Evolutionary conservation across 2,888 invertebrate species (phyloP), one percentile per base, ranked within the genome.

Genomic region (Orchesella flavescens): DNA sequence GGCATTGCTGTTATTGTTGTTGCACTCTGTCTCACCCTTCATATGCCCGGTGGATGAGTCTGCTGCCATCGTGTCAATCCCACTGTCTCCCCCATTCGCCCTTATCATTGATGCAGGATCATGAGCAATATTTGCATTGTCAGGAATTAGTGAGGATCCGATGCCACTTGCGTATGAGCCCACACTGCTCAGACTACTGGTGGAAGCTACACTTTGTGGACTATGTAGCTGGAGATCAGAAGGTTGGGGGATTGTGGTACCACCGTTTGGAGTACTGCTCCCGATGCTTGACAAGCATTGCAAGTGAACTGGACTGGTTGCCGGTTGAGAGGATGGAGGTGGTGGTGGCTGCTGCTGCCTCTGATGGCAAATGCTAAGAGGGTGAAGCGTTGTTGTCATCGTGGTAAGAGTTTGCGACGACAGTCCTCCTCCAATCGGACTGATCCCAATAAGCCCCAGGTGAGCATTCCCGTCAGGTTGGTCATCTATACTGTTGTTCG

Each of bases 401-500:
- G 78, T 82, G 81, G 71, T 86, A 73, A 81, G 66, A 83, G 55
- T 83, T 78, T 59, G 83, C 15, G 83, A 74, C 23, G 83, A 78
- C 12, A 83, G 78, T 63, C 83, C 83, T 81, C 74, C 74, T 69
- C 74, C 74, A 61, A 24, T 63, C 59, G 83, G 78, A 78, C 78
- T 83, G 73, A 83, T 78, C 74, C 83, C 83, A 78, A 83, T 83
- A 83, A 83, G 83, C 83, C 83, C 83, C 83, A 83, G 83, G 83
- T 83, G 83, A 83, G 83, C 83, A 69, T 78, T 78, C 78, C 78
- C 83, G 69, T 83, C 83, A 83, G 84, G 83, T 83, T 86, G 86
- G 74, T 88, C 88, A 66, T 86, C 86, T 76, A 86, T 83, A 61
- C 84, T 83, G 78, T 84, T 85, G 81, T 83, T 85, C 34, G 84